These are phyloP conservation scores for Phrynosoma platyrhinos DNA, from an alignment of 2,113 vertebrate genomes.

Conservation along the genomic window DNA sequence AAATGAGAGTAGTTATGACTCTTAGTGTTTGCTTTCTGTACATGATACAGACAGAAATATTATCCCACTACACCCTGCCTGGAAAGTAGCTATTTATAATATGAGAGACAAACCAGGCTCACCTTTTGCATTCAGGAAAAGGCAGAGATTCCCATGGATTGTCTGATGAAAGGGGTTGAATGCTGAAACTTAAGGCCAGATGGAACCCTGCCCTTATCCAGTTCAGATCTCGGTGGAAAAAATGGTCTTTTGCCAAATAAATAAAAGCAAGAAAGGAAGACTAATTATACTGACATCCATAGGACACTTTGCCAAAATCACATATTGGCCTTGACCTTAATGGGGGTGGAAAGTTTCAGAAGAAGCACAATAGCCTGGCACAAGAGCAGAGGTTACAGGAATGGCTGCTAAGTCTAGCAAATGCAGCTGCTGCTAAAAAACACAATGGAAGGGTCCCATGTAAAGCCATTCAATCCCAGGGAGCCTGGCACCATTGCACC, in stretches of 20 bases:
- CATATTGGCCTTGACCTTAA: conserved; percentile 56
- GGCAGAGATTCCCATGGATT: conserved; percentile 58
- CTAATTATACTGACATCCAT: conserved; percentile 58
- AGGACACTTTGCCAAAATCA: conserved; percentile 59
- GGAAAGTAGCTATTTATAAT: conserved; percentile 72
- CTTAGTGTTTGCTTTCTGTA: conserved; percentile 13
- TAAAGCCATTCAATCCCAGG: conserved; percentile 51
- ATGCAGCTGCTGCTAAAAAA: conserved; percentile 57
- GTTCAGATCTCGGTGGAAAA: conserved; percentile 52
- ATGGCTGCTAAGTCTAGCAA: conserved; percentile 61
- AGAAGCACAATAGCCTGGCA: conserved; percentile 63
- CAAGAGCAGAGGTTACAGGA: conserved; percentile 44
- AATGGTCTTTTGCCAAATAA: conserved; percentile 58
- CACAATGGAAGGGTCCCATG: conserved; percentile 48
- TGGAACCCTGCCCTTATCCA: conserved; percentile 57
- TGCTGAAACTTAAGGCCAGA: conserved; percentile 44
- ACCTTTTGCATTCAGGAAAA: conserved; percentile 63
- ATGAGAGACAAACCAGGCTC: conserved; percentile 48
- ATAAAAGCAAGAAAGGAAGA: conserved; percentile 22
- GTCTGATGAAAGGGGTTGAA: conserved; percentile 53
- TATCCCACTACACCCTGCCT: conserved; percentile 51
- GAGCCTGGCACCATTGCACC: conserved; percentile 52
- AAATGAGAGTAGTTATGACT: background rate
- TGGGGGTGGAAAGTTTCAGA: conserved; percentile 64
- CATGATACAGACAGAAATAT: conserved; percentile 43